phyloP scores from a whole-genome alignment of 2,113 vertebrate species.

The Percopsis transmontana region DNA sequence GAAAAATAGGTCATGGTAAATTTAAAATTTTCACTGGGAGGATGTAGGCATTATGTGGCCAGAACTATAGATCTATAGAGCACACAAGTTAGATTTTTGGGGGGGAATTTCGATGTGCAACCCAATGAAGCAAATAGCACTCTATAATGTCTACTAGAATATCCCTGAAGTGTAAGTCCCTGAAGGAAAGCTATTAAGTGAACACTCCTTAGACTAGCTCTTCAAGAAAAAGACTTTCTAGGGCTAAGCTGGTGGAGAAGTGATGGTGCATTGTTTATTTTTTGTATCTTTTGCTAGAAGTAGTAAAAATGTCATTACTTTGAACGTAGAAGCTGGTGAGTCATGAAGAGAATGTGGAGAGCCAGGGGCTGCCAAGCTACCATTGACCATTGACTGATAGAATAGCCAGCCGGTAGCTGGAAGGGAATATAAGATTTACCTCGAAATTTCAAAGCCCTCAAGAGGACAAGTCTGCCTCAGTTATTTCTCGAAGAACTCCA shows the following conservation, averaged over 20 bases:
- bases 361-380: neutral
- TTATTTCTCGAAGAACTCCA: constrained; percentile 6
- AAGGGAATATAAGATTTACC: neutral
- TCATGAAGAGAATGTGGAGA: neutral
- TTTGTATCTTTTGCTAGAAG: neutral
- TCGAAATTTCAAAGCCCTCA: neutral
- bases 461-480: neutral
- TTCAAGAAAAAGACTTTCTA: no score
- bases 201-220: no score
- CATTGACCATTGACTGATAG: constrained; percentile 16
- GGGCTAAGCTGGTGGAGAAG: no score
- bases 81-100: no score
- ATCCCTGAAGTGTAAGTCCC: no score
- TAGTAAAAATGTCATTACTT: neutral
- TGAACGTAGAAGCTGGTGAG: constrained; percentile 5
- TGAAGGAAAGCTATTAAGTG: no score
- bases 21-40: neutral
- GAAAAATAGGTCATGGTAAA: neutral
- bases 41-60: neutral
- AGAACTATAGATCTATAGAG: neutral
- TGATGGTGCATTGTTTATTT: no score
- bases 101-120: no score
- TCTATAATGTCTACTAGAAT: constrained; percentile 8
- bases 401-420: neutral
- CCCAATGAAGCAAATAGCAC: neutral